phyloP scores from a whole-genome alignment of 2,888 invertebrate species.

The Epiblema foenella region DNA sequence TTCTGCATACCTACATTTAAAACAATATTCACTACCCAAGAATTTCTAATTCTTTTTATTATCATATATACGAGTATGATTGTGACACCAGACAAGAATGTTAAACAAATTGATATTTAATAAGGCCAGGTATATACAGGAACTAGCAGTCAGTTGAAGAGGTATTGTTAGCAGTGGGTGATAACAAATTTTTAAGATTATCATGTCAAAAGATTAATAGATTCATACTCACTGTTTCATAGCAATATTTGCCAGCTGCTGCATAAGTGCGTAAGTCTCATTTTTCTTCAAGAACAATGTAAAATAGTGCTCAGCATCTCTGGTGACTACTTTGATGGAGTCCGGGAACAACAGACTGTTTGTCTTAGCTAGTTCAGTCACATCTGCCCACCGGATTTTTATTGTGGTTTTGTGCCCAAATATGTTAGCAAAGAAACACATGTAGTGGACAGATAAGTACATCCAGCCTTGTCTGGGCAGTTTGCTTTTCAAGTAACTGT shows the following conservation, averaged over 20 bases:
- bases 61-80: no score
- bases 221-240: slow-evolving; percentile 93
- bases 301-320: slow-evolving; percentile 95
- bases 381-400: slow-evolving; percentile 95
- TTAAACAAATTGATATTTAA: no score
- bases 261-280: slow-evolving; percentile 96
- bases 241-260: slow-evolving; percentile 97
- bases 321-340: slow-evolving; percentile 93
- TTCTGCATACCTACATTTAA: no score
- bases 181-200: neutral
- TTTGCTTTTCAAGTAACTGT: slow-evolving; percentile 96
- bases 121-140: no score
- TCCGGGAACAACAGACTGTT: slow-evolving; percentile 93
- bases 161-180: no score
- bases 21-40: no score
- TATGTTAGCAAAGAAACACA: slow-evolving; percentile 98
- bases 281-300: slow-evolving; percentile 95
- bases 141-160: no score
- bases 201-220: neutral
- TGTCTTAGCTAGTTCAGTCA: slow-evolving; percentile 91
- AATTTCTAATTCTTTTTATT: no score
- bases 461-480: slow-evolving; percentile 98
- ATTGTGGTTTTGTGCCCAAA: slow-evolving; percentile 95
- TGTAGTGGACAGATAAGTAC: slow-evolving; percentile 97
- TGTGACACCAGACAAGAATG: no score